phyloP scores from a whole-genome alignment of 2,888 invertebrate genomes.

The Hydriomena furcata region DNA sequence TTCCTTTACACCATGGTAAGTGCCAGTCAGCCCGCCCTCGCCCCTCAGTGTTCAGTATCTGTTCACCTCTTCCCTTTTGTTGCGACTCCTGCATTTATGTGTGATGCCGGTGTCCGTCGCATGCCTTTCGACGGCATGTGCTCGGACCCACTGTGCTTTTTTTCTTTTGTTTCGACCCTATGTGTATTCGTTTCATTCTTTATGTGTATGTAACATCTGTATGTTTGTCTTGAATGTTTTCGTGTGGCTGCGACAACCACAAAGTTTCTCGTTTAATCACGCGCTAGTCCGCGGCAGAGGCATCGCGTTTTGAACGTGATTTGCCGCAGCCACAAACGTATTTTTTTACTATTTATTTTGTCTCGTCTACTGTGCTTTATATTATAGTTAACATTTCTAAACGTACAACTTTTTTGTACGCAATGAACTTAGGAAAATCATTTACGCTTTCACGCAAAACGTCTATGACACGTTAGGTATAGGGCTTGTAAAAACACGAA shows the following conservation, averaged over 20 bases:
- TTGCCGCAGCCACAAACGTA: conserved; percentile 76
- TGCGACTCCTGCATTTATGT: conserved; percentile 82
- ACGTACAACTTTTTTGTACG: conserved; percentile 76
- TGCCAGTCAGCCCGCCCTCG: conserved; percentile 87
- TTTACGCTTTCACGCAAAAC: conserved; percentile 84
- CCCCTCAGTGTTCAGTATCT: conserved; percentile 84
- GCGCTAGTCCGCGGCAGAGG: conserved; percentile 42
- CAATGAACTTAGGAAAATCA: conserved; percentile 81
- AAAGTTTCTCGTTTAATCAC: conserved; percentile 49
- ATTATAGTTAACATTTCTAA: conserved; percentile 69
- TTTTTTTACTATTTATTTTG: conserved; percentile 80
- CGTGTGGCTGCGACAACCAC: conserved; percentile 76
- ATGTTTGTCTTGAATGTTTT: conserved; percentile 82
- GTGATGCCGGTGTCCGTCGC: conserved; percentile 77
- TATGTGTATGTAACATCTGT: conserved; percentile 85
- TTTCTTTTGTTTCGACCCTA: conserved; percentile 80
- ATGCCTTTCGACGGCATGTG: conserved; percentile 73
- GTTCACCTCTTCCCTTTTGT: conserved; percentile 82
- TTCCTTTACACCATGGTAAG: conserved; percentile 99
- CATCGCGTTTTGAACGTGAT: conserved; percentile 54
- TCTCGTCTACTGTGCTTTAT: conserved; percentile 83
- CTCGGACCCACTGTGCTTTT: conserved; percentile 77
- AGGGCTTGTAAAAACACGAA: conserved; percentile 75
- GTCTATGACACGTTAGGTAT: conserved; percentile 77
- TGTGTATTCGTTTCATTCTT: conserved; percentile 84